phyloP scores from a whole-genome alignment of 2,888 invertebrate species.

The Plagiodera versicolora region DNA sequence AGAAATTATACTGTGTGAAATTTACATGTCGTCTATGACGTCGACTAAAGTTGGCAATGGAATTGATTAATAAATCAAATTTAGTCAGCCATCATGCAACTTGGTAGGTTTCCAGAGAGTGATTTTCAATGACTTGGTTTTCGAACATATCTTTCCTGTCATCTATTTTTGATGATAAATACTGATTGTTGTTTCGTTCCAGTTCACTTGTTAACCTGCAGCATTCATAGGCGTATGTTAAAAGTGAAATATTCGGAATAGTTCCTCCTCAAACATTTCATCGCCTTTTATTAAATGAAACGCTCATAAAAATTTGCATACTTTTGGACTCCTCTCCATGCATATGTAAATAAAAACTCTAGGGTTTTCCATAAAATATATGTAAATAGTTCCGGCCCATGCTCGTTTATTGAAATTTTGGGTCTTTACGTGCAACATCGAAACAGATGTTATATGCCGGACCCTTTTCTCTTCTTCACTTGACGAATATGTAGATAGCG shows the following conservation, averaged over 20 bases:
- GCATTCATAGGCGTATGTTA: neutral
- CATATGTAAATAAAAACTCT: conserved; percentile 26
- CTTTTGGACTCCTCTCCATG: conserved; percentile 18
- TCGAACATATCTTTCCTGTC: no score
- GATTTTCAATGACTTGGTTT: no score
- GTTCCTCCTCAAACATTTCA: neutral
- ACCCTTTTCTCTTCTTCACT: conserved; percentile 19
- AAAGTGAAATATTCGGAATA: neutral
- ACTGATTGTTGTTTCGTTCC: no score
- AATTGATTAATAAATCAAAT: conserved; percentile 26
- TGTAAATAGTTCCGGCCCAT: conserved; percentile 24
- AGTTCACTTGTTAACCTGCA: no score
- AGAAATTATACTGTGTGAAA: conserved; percentile 45
- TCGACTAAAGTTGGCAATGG: conserved; percentile 23
- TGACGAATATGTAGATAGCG: neutral
- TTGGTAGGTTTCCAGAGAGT: no score
- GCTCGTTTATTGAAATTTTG: conserved; percentile 27
- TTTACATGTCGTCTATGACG: conserved; percentile 41
- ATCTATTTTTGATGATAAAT: no score
- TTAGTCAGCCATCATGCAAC: neutral
- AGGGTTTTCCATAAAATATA: conserved; percentile 21
- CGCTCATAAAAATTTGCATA: conserved; percentile 26
- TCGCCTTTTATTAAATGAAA: conserved; percentile 17
- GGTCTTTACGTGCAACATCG: conserved; percentile 20
- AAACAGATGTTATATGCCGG: conserved; percentile 17